Conservation (phyloP, 2,113 vertebrate genomes). For the Cyanocitta stelleri region DNA sequence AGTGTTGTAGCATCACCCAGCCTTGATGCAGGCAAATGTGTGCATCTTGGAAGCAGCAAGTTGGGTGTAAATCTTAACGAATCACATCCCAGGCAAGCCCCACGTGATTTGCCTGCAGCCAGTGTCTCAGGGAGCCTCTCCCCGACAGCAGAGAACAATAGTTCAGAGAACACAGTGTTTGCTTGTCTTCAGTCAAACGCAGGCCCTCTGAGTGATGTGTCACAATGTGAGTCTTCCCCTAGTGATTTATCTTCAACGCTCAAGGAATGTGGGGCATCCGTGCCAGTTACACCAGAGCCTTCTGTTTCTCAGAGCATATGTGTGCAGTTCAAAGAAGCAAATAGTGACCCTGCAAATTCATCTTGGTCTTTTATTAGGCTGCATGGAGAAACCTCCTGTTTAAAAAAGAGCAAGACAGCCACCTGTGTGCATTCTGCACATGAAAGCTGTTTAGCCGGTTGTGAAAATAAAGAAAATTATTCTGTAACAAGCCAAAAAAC, state of each 20-base stretch:
- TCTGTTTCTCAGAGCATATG: not conserved
- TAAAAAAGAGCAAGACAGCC: not conserved
- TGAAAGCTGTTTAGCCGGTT: not conserved
- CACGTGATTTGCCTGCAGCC: not conserved
- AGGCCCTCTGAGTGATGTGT: not conserved
- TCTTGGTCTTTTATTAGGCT: not conserved
- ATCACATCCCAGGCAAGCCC: not conserved
- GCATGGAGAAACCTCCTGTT: not conserved
- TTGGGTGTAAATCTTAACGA: not conserved
- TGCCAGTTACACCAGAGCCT: not conserved
- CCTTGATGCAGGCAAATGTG: not conserved
- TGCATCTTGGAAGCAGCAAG: not conserved
- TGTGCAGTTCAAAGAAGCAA: not conserved
- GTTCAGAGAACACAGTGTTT: not conserved
- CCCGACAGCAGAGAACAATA: not conserved
- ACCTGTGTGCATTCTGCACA: not conserved
- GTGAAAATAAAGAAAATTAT: constrained; percentile 30
- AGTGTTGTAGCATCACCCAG: not conserved
- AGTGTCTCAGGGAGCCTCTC: not conserved
- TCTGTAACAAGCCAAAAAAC: not conserved
- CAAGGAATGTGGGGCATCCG: not conserved
- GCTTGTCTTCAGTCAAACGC: not conserved
- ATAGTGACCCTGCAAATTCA: not conserved
- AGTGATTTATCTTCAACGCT: not conserved
- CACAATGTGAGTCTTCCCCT: not conserved